Conservation (phyloP, 1,140 invertebrate species). For the Xylocopa sonorina region DNA sequence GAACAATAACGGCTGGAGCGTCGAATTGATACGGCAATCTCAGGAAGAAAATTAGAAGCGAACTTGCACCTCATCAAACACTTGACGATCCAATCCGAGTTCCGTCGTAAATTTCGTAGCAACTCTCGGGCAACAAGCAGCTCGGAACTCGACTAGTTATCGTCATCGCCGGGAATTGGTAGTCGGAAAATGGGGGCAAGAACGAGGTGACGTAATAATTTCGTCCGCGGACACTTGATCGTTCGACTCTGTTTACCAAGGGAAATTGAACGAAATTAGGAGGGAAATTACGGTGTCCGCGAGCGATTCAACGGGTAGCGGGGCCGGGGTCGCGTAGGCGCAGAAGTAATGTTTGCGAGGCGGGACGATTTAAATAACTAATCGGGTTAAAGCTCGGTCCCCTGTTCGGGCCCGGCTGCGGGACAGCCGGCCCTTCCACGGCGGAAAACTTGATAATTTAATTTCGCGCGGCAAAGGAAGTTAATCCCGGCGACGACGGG, state of each 20-base stretch:
- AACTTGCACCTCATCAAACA: background rate
- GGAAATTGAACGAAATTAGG: constrained; percentile 14
- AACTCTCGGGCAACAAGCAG: background rate
- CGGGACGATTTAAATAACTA: constrained; percentile 67
- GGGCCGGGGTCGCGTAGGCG: constrained; percentile 18
- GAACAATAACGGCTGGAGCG: no score
- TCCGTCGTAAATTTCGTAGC: background rate
- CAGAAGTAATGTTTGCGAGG: constrained; percentile 52
- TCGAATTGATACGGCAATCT: background rate
- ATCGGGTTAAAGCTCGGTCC: constrained; percentile 55
- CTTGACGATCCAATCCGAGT: background rate
- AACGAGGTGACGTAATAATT: background rate
- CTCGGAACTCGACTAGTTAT: background rate
- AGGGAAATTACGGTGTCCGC: background rate
- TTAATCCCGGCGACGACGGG: constrained; percentile 62
- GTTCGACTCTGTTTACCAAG: background rate
- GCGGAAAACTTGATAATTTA: constrained; percentile 69
- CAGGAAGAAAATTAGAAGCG: background rate
- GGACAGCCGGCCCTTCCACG: constrained; percentile 19
- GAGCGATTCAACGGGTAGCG: background rate
- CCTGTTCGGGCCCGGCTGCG: constrained; percentile 28
- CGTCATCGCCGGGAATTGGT: background rate
- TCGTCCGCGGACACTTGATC: background rate
- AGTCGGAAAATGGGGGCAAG: background rate
- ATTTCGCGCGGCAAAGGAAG: constrained; percentile 69